Percentiles rank a stretch among this genome's conserved stretches.
Conservation (phyloP, 2,888 invertebrate genomes). For the Dryobotodes eremita region DNA sequence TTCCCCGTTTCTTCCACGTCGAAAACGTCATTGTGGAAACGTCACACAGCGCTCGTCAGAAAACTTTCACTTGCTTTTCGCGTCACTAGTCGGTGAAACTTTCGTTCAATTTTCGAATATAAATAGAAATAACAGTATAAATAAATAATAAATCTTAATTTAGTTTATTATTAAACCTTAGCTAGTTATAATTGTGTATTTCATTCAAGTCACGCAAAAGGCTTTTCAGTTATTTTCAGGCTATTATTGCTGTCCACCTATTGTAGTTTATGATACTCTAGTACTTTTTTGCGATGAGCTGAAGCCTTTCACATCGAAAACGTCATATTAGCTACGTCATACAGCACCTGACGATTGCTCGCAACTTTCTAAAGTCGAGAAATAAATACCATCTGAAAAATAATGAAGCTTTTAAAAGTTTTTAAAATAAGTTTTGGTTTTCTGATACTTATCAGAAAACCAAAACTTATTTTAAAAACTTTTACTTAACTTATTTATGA, state of each 20-base stretch:
- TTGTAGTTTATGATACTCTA: not conserved
- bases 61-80: conserved; percentile 1
- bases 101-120: not conserved
- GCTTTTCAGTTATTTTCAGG: not conserved
- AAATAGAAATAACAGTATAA: not conserved
- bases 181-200: not conserved
- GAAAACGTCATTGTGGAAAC: conserved; percentile 29
- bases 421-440: not conserved
- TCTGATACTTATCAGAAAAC: not conserved
- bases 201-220: not conserved
- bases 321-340: not conserved
- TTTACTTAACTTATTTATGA: no score
- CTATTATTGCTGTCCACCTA: not conserved
- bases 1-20: conserved; percentile 12
- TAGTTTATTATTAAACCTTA: not conserved
- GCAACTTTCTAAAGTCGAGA: not conserved
- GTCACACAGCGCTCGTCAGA: not conserved
- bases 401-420: no score
- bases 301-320: not conserved
- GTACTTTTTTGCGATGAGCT: not conserved
- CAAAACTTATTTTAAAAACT: no score
- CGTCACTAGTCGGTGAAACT: not conserved
- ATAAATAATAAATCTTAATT: not conserved
- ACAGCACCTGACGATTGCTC: not conserved
- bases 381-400: not conserved